Conservation (phyloP, 2,888 invertebrate genomes). For the Orthonevra nobilis region DNA sequence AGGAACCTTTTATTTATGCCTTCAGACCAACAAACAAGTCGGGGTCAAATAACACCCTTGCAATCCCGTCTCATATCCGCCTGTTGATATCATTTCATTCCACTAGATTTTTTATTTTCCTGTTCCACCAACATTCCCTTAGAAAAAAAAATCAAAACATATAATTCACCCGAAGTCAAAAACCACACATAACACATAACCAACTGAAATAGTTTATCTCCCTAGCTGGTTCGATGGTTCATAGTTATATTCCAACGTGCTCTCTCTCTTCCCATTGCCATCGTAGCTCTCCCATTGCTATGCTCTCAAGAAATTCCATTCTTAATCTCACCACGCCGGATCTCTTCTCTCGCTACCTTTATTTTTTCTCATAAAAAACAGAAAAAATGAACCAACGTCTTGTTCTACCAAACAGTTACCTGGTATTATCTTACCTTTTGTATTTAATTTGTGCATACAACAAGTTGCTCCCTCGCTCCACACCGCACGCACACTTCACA, state of each 20-base stretch:
- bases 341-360: constrained; percentile 52
- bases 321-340: constrained; percentile 53
- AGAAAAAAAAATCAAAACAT: constrained; percentile 36
- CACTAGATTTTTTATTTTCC: constrained; percentile 25
- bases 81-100: not conserved
- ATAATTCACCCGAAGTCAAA: constrained; percentile 50
- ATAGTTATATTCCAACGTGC: constrained; percentile 20
- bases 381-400: no score
- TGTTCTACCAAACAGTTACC: constrained; percentile 61
- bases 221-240: constrained; percentile 20
- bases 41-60: not conserved
- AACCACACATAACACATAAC: constrained; percentile 49
- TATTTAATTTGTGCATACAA: constrained; percentile 69
- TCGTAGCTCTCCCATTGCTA: constrained; percentile 11
- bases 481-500: constrained; percentile 7
- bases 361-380: no score
- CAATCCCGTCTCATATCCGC: not conserved
- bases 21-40: no score
- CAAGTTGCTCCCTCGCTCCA: constrained; percentile 53
- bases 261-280: constrained; percentile 11
- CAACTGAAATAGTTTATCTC: constrained; percentile 61
- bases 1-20: no score
- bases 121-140: constrained; percentile 51
- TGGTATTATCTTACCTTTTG: constrained; percentile 69
- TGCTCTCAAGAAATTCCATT: constrained; percentile 60